Base-by-base conservation (phyloP, 1,140 invertebrate species). In the Orchesella cincta region DNA sequence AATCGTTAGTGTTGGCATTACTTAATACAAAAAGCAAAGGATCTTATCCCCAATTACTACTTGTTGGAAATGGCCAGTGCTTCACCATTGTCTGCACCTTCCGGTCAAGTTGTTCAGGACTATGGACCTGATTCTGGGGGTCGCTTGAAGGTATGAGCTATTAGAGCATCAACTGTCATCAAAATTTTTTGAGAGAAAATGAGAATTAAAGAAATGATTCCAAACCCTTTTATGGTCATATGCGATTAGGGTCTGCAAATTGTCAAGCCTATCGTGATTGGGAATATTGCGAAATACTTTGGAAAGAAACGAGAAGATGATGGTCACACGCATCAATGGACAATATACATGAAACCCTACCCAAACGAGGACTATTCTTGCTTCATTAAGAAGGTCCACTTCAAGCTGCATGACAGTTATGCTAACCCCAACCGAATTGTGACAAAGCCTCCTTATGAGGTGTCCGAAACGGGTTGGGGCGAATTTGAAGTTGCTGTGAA, bases 401-500 rank as follows among this genome's bases (percentile, higher is more conserved):
- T 99, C 83, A 98, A 98, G 86, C 86, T 99, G 0, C 97, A 99
- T 84, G 97, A 99, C 85, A 98, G 96, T 86, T 99, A 99, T 85
- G 90, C 93, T 0, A 98, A 98, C 86, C 93, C 93, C 8, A 98
- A 96, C 84, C 88, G 97, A 84, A 92, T 98, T 80, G 88, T 98
- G 0, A 92, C 92, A 0, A 96, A 97, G 85, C 96, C 96, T 1
- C 98, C 98, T 0, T 99, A 98, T 85, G 96, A 99, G 88, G 90
- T 67, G 2, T 95, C 93, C 0, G 98, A 99, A 87, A 99, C 98
- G 72, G 98, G 98, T 1, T 99, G 98, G 98, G 98, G 98, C 83
- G 98, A 99, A 87, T 99, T 99, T 88, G 98, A 99, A 87, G 94
- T 99, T 81, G 92, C 96, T 33, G 98, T 99, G 26, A 98, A 99